Evolutionary conservation across 2,113 vertebrate species (phyloP), one percentile per base, ranked within the genome.

Genomic region (Anoura caudifer): DNA sequence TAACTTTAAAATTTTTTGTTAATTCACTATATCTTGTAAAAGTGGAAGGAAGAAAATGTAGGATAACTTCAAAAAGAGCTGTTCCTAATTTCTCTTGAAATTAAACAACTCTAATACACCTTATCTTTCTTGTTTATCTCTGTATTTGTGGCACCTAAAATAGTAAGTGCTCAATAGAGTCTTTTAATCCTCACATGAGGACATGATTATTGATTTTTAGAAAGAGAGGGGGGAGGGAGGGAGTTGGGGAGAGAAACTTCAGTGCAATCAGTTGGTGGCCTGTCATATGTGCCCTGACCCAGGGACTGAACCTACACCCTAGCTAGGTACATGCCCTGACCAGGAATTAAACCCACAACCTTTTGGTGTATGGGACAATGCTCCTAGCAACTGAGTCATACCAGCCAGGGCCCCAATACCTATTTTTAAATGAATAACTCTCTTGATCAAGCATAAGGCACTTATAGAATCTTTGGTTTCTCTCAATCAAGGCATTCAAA

Each of bases 1-100:
- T 19, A 92, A 87, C 70, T 92, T 87, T 63, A 63, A 88, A 94
- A 73, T 77, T 94, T 81, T 93, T 63, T 17, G 17, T 77, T 86
- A 86, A 86, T 86, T 73, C 22, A 86, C 36, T 85, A 28, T 67
- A 41, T 47, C 36, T 69, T 8, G 11, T 41, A 96, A 79, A 89
- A 17, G 61, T 41, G 61, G 33, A 76, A 0, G n/a, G 63, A 20
- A 87, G 61, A 50, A 7, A 72, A 16, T 2, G 6, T 43, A 75
- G 7, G 33, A 73, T 54, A 70, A 89, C 16, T 67, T 56, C 33
- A 95, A 79, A 73, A 82, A 72, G 15, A 52, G 28, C 19, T 94
- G 19, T 73, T 76, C 20, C 56, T 85, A 85, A 87, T 63, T 95
- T 90, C 24, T 87, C 63, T 61, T 88, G 47, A 91, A 87, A 73